These are phyloP conservation scores for Melanerpes formicivorus DNA, from an alignment of 2,113 vertebrate species.

Conservation along the genomic window DNA sequence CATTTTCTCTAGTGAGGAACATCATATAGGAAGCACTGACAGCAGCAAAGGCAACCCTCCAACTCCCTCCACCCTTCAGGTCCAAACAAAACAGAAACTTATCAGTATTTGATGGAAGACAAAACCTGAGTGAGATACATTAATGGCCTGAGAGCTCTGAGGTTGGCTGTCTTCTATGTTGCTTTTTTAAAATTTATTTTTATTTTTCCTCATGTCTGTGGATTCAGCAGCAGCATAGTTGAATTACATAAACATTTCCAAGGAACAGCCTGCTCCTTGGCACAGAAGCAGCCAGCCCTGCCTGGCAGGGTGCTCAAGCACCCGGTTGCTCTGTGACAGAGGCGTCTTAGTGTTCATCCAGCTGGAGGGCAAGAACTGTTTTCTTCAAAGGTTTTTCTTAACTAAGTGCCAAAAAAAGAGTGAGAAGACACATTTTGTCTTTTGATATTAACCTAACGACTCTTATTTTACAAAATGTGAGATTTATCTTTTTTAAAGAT, in stretches of 20 bases:
- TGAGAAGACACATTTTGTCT: not conserved
- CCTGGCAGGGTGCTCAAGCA: not conserved
- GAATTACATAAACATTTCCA: conserved; percentile 38
- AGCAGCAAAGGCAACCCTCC: conserved; percentile 7
- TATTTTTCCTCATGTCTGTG: not conserved
- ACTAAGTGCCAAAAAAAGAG: not conserved
- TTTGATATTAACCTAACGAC: not conserved
- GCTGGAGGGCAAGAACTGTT: not conserved
- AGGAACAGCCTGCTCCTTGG: conserved; percentile 30
- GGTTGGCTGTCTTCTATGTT: not conserved
- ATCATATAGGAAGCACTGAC: conserved; percentile 39
- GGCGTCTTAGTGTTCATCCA: not conserved
- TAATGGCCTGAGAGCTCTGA: not conserved
- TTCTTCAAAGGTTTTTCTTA: not conserved
- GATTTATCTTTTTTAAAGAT: not conserved
- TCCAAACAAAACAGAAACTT: conserved; percentile 30
- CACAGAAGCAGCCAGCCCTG: not conserved
- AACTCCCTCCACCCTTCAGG: conserved; percentile 16
- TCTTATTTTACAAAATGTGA: not conserved
- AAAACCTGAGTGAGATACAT: not conserved
- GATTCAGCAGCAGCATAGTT: not conserved
- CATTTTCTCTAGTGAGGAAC: conserved; percentile 33
- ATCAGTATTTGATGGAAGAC: not conserved
- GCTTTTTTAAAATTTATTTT: no score
- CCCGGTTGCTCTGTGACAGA: not conserved